Evolutionary conservation across 1,140 invertebrate genomes (phyloP).

Genomic region (Drosophila trapezifrons): DNA sequence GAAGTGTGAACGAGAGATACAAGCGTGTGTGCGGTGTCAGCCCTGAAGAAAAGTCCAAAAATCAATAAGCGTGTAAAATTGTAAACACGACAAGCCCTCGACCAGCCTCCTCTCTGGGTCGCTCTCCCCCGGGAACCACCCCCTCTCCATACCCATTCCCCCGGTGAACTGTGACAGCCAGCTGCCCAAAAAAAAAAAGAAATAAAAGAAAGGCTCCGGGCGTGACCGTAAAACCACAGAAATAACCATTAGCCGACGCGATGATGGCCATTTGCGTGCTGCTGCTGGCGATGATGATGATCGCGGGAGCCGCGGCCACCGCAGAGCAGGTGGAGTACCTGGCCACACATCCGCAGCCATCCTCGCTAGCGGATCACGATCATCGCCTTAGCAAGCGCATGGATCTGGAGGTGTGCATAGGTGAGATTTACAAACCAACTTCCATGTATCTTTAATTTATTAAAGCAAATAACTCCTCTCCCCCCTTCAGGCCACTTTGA

Average conservation of each 20-base stretch:
- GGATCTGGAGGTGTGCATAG: slow-evolving; percentile 80
- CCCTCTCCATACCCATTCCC: not conserved
- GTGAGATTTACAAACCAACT: no score
- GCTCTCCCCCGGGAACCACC: not conserved
- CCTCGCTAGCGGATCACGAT: slow-evolving; percentile 47
- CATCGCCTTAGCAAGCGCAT: slow-evolving; percentile 77
- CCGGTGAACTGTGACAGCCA: slow-evolving; percentile 56
- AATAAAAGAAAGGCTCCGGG: slow-evolving; percentile 10
- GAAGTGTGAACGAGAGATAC: slow-evolving; percentile 9
- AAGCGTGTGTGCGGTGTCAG: slow-evolving; percentile 4
- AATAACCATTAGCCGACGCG: slow-evolving; percentile 34
- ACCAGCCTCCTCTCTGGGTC: slow-evolving; percentile 21
- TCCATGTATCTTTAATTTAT: no score
- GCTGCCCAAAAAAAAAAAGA: slow-evolving; percentile 21
- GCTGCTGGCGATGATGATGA: slow-evolving; percentile 29
- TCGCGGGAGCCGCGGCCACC: slow-evolving; percentile 38
- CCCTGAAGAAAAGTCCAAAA: slow-evolving; percentile 39
- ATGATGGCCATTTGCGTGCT: slow-evolving; percentile 43
- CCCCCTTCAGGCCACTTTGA: slow-evolving; percentile 90
- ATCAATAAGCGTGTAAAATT: slow-evolving; percentile 78
- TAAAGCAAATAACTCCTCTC: not conserved
- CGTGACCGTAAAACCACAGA: slow-evolving; percentile 46
- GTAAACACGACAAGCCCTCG: slow-evolving; percentile 77
- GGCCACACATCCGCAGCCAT: slow-evolving; percentile 7
- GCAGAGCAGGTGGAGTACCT: slow-evolving; percentile 60